Evolutionary conservation across 1,140 invertebrate genomes (phyloP), one percentile per base, ranked within the genome.

Genomic region (roundworm (Caenorhabditis elegans)): DNA sequence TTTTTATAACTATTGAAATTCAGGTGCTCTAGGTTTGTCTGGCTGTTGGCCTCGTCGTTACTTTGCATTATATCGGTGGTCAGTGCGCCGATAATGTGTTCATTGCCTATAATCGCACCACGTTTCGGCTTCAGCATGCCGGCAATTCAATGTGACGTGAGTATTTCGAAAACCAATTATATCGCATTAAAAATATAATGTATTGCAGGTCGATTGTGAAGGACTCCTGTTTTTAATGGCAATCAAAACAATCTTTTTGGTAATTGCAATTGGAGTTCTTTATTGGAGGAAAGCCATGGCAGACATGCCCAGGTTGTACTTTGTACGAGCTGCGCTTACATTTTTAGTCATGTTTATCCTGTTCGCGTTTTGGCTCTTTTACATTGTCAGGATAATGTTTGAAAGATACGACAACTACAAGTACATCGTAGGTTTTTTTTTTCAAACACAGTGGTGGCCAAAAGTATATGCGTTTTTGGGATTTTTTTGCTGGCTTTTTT

Each of bases 311-410:
- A 92, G 96, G 83, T 94, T 98, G 86, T 96, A 95, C 46, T 53
- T 83, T 48, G 34, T 46, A 31, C 15, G 75, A 39, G 81, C 76
- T 36, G 75, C 81, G 6, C 36, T 78, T 3, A 48, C 76, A 0
- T 70, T 79, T 28, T 28, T 83, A 19, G 76, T 77, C 1, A 46
- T 83, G 22, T 83, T 97, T n/a, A 93, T 96, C 65, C 92, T 98
- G 13, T 95, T 96, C 89, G 95, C 94, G 79, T 96, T 97, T 91
- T 99, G 97, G 96, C 91, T 98, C 0, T 98, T 98, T 90, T 99
- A 98, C 89, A 93, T 95, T 86, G 95, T 96, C 51, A 94, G 97
- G 92, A 84, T 84, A 17, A 93, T 95, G 84, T 80, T 92, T 83
- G 88, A 92, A 88, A 87, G 90, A 79, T 80, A 88, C 43, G 83